Evolutionary conservation across 2,888 invertebrate species (phyloP).

Genomic region (Dorcus parallelipipedus): DNA sequence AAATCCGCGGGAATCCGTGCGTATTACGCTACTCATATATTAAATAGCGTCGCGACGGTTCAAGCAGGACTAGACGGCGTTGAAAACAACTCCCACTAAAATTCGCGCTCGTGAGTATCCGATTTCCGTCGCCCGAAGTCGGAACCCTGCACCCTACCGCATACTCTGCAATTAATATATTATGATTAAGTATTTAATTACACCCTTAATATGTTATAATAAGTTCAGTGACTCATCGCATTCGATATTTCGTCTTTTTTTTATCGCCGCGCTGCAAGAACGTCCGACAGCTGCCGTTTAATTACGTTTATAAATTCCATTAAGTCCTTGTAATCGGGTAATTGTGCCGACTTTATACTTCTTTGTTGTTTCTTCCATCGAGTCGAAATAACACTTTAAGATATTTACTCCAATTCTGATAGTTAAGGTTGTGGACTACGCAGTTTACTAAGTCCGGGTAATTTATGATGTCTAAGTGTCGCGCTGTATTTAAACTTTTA

Average conservation of each 20-base stretch:
- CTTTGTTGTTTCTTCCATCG: neutral
- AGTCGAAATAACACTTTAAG: neutral
- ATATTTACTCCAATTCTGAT: conserved; percentile 7
- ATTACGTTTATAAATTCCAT: conserved; percentile 9
- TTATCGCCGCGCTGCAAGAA: neutral
- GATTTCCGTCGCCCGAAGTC: conserved; percentile 29
- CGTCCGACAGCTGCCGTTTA: conserved; percentile 8
- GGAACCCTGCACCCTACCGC: conserved; percentile 43
- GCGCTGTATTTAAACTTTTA: no score
- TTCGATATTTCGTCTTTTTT: neutral
- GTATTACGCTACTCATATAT: neutral
- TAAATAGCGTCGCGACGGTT: conserved; percentile 31
- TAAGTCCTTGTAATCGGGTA: conserved; percentile 7
- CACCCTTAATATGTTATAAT: conserved; percentile 40
- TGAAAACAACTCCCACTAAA: conserved; percentile 29
- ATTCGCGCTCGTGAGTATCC: neutral
- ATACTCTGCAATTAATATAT: conserved; percentile 49
- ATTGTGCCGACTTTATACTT: conserved; percentile 5
- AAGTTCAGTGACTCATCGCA: conserved; percentile 38
- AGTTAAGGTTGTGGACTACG: neutral
- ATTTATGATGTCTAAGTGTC: neutral
- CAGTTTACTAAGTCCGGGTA: neutral
- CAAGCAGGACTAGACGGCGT: conserved; percentile 29
- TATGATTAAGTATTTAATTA: conserved; percentile 49
- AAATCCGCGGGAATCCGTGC: conserved; percentile 8